A percentile compares a stretch with the other conserved stretches of the same genome.
phyloP scores from a whole-genome alignment of 37 sponge, comb jelly and placozoan species.

The Cladorhizidae sp. region DNA sequence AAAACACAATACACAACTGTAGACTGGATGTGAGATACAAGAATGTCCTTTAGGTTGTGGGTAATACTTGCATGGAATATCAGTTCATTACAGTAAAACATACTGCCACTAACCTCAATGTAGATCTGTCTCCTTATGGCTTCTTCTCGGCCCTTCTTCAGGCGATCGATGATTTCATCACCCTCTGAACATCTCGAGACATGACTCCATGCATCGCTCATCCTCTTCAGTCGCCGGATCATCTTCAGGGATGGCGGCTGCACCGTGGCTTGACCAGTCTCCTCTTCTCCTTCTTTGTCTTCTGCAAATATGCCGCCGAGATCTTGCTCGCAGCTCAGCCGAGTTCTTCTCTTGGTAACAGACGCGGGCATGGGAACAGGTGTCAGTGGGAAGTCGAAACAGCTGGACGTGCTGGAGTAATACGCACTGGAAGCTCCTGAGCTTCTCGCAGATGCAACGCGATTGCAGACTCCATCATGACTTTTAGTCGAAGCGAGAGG shows the following conservation, averaged over 20 bases:
- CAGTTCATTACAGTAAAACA: too few species aligned
- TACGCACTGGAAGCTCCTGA: not conserved
- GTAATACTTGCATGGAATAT: too few species aligned
- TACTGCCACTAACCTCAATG: constrained; percentile 14
- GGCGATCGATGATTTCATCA: not conserved
- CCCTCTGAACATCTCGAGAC: too few species aligned
- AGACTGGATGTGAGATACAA: too few species aligned
- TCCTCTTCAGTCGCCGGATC: constrained; percentile 9
- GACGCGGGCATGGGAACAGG: not conserved
- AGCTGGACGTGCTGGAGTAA: not conserved
- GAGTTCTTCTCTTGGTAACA: not conserved
- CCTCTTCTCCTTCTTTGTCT: not conserved
- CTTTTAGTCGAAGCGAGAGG: too few species aligned
- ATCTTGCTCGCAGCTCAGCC: not conserved
- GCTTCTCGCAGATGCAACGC: not conserved
- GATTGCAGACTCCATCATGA: too few species aligned
- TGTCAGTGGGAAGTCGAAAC: not conserved
- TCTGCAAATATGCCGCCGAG: not conserved
- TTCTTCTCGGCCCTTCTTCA: constrained; percentile 21
- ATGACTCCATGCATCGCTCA: constrained; percentile 9
- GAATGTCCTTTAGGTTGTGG: too few species aligned
- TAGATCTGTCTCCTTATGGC: not conserved
- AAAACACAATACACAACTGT: too few species aligned
- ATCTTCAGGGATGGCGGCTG: not conserved
- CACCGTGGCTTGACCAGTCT: not conserved